Base-by-base conservation (phyloP, 2,888 invertebrate species). In the Barypeithes pellucidus region DNA sequence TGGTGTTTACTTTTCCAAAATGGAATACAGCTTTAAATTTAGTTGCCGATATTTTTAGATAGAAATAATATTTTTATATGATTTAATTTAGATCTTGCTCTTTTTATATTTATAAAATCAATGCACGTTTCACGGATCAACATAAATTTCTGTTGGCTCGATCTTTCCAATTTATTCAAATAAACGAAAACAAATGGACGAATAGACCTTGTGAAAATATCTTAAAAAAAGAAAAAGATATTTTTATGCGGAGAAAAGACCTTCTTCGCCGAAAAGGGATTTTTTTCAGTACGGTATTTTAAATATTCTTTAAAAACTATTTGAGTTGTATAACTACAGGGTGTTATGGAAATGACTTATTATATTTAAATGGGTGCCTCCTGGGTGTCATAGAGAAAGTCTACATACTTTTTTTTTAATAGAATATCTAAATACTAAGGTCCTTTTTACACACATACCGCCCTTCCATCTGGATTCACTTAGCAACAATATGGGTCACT, bases 1-100 rank as follows among this genome's bases (percentile, higher is more conserved):
- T 78, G 78, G 72, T 77, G 77, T 75, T 77, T 76, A 71, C 75
- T 76, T 75, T 78, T 62, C 67, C 61, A 52, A 62, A 69, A 69
- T 52, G 62, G 61, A 50, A 22, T 52, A 39, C 61, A 62, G 68
- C 72, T 70, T 73, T 60, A 76, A 75, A 75, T 60, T 66, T 62
- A 54, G 61, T 69, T 60, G 29, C 41, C 29, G 67, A 61, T 76
- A 76, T 75, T 75, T 76, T 76, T 73, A 69, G 72, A 72, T 22
- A n/a, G 63, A 43, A 75, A 77, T 75, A 77, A 77, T 77, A 76
- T 77, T 77, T 72, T 65, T 65, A 70, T 67, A 36, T 54, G 20
- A 24, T 18, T 50, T 61, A 39, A 45, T 62, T 62, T 62, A 33
- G 5, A 67, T 67, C 45, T 47, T 18, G 45, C 47, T 60, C 36